Evolutionary conservation across 2,888 invertebrate species (phyloP).

Genomic region (Syrphus vitripennis): DNA sequence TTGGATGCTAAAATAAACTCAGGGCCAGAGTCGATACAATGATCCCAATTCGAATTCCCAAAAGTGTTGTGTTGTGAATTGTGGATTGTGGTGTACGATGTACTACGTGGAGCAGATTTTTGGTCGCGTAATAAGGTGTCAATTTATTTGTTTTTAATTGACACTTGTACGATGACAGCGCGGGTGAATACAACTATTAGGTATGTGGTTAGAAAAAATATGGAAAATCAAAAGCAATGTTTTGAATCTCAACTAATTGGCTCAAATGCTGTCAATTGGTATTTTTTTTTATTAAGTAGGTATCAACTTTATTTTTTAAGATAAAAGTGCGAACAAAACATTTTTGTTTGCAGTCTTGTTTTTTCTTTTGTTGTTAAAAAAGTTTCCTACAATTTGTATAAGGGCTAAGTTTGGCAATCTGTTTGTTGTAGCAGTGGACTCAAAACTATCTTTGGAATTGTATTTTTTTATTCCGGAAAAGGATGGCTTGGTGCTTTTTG

Average conservation of each 20-base stretch:
- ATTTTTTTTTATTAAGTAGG: neutral
- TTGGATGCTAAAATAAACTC: conserved; percentile 28
- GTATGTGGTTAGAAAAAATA: neutral
- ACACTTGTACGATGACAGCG: conserved; percentile 43
- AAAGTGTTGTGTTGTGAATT: neutral
- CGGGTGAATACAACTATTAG: neutral
- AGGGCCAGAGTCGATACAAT: conserved; percentile 17
- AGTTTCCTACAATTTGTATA: too few species aligned
- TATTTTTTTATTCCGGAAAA: too few species aligned
- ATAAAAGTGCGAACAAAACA: neutral
- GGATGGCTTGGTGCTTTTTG: too few species aligned
- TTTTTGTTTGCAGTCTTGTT: neutral
- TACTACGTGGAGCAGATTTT: conserved; percentile 9
- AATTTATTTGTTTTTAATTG: conserved; percentile 57
- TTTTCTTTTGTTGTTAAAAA: neutral
- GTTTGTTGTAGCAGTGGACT: too few species aligned
- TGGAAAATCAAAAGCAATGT: neutral
- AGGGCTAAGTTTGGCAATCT: too few species aligned
- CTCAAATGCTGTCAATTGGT: conserved; percentile 3
- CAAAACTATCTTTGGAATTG: too few species aligned
- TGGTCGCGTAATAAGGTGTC: conserved; percentile 47
- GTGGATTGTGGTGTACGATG: too few species aligned
- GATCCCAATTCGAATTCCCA: conserved; percentile 9
- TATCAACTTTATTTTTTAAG: too few species aligned
- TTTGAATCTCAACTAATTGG: conserved; percentile 31